phyloP scores from a whole-genome alignment of 2,888 invertebrate genomes.

The Beris chalybata region DNA sequence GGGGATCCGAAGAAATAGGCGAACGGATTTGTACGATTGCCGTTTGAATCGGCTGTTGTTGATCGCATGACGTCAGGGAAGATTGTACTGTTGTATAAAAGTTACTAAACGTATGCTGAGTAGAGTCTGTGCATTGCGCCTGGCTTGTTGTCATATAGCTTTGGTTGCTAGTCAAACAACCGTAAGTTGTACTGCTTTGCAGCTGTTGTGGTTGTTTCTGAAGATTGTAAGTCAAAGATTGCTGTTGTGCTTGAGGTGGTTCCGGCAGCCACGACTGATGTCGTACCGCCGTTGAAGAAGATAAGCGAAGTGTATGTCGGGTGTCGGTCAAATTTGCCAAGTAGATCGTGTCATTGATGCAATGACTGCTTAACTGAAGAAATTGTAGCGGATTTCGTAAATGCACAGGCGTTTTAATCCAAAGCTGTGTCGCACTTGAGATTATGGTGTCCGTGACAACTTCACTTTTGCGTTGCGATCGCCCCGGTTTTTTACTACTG shows the following conservation, averaged over 20 bases:
- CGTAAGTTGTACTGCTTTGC: too few relatives aligned
- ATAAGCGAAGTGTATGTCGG: slow-evolving; percentile 31
- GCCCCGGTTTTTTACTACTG: slow-evolving; percentile 6
- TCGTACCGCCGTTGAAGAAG: not conserved
- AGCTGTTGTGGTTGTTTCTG: slow-evolving; percentile 4
- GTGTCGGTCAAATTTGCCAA: slow-evolving; percentile 40
- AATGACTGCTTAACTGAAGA: slow-evolving; percentile 44
- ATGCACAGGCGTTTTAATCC: slow-evolving; percentile 46
- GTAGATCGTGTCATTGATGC: slow-evolving; percentile 44
- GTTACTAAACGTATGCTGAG: slow-evolving; percentile 3
- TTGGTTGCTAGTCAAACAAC: not conserved
- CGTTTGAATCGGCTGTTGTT: not conserved
- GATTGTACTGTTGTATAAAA: not conserved
- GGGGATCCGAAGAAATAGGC: slow-evolving; percentile 40
- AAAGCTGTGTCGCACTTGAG: slow-evolving; percentile 44
- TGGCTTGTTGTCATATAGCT: not conserved
- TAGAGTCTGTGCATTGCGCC: not conserved
- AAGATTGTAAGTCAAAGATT: too few relatives aligned
- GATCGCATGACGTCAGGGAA: not conserved
- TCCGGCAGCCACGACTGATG: not conserved
- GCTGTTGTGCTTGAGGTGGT: slow-evolving; percentile 6
- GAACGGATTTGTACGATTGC: not conserved
- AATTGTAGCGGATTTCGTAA: slow-evolving; percentile 45
- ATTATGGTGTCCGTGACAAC: slow-evolving; percentile 43
- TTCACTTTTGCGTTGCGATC: slow-evolving; percentile 39